A percentile compares a stretch with the other conserved stretches of the same genome.
Conservation (phyloP, 2,888 invertebrate genomes). For the Scelioninae gen. 1 region DNA sequence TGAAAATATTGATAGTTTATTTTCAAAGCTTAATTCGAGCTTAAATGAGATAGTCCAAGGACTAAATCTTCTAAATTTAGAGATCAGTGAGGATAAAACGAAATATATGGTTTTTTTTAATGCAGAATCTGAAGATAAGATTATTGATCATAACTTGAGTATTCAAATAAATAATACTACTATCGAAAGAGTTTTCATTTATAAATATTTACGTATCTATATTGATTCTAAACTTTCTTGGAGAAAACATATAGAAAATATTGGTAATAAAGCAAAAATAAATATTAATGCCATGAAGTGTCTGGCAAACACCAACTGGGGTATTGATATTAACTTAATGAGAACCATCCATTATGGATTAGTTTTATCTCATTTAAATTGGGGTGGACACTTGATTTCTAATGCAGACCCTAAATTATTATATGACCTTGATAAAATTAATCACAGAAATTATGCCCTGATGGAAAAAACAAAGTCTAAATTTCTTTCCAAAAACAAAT, state of each 20-base stretch:
- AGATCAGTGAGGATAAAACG: slow-evolving; percentile 1
- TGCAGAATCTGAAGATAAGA: neutral
- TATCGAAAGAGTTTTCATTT: neutral
- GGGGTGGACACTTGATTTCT: neutral
- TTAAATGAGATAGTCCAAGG: neutral
- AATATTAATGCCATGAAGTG: neutral
- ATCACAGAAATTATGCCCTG: neutral
- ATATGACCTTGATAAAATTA: neutral
- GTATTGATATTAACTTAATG: neutral
- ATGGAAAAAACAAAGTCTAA: too few species aligned
- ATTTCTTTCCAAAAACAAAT: too few species aligned
- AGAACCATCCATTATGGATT: slow-evolving; percentile 12
- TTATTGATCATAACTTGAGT: neutral
- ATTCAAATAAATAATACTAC: neutral
- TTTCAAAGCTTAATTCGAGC: neutral
- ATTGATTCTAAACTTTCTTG: neutral
- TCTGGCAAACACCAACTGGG: slow-evolving; percentile 7
- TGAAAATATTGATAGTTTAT: neutral
- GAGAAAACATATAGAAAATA: neutral
- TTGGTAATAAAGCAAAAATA: neutral
- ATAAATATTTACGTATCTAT: slow-evolving; percentile 11
- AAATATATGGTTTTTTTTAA: neutral
- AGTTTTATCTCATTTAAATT: slow-evolving; percentile 9
- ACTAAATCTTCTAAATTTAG: neutral
- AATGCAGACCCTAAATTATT: neutral